Evolutionary conservation across 30 jellyfish, hydroid and myxozoan genomes (phyloP).

Genomic region (Mastigias papua): DNA sequence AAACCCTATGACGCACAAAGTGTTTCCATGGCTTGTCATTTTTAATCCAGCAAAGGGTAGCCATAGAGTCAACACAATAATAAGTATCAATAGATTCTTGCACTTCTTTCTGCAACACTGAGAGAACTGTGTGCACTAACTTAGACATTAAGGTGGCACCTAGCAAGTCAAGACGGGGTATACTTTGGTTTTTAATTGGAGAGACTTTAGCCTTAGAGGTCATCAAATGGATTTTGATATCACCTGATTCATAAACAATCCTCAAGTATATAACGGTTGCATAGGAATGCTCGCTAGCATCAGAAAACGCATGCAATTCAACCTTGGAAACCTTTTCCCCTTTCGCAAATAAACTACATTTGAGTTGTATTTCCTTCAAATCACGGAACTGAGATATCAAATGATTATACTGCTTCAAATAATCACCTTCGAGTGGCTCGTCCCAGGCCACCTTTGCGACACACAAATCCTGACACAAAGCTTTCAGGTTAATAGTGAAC

Average conservation of each 20-base stretch:
- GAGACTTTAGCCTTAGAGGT: slow-evolving; percentile 83
- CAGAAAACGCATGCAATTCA: slow-evolving; percentile 79
- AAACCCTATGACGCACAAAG: slow-evolving; percentile 20
- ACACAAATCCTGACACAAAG: not conserved
- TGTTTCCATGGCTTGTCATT: slow-evolving; percentile 29
- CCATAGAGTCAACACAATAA: slow-evolving; percentile 55
- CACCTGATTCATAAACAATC: slow-evolving; percentile 49
- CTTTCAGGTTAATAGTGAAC: too few species aligned
- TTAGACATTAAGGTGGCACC: slow-evolving; percentile 58
- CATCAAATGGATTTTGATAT: slow-evolving; percentile 34
- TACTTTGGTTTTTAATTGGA: slow-evolving; percentile 49
- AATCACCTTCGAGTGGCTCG: not conserved
- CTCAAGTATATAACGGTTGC: slow-evolving; percentile 74
- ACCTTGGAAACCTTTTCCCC: not conserved
- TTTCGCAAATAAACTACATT: not conserved
- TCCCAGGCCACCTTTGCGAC: not conserved
- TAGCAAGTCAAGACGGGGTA: slow-evolving; percentile 68
- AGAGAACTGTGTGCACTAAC: slow-evolving; percentile 5
- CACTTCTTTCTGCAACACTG: slow-evolving; percentile 8
- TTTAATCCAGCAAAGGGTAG: slow-evolving; percentile 56
- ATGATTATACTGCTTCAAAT: not conserved
- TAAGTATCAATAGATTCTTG: not conserved
- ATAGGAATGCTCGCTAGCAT: slow-evolving; percentile 63
- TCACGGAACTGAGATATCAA: not conserved
- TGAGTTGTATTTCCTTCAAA: not conserved